Evolutionary conservation across 2,797 vertebrate genomes (phyloP).

Genomic region (Thripadectes ignobilis): DNA sequence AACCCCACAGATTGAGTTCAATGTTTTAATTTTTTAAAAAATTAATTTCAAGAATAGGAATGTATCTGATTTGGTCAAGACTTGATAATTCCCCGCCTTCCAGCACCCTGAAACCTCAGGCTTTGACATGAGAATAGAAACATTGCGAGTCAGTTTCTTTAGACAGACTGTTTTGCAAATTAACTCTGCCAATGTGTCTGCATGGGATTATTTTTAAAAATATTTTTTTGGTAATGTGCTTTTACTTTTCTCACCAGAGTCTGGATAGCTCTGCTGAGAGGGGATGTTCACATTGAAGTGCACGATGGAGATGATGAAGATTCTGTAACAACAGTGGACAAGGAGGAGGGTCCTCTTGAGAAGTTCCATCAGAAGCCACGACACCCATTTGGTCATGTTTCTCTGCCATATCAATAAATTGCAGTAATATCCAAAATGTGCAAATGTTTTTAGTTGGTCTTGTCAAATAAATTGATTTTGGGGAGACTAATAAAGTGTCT

Average conservation of each 20-base stretch:
- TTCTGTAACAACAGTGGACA: background rate
- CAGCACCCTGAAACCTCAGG: background rate
- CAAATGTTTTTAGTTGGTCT: background rate
- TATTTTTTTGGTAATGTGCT: background rate
- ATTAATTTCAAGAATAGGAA: background rate
- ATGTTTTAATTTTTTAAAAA: background rate
- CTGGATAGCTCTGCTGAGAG: background rate
- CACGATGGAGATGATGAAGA: accelerated
- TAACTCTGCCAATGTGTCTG: background rate
- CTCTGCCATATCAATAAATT: background rate
- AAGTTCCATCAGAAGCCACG: background rate
- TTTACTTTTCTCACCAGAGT: background rate
- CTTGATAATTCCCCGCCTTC: background rate
- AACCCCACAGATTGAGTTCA: too few relatives aligned
- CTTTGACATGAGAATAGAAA: background rate
- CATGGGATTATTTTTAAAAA: background rate
- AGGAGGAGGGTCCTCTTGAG: background rate
- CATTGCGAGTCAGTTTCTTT: background rate
- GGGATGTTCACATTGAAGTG: background rate
- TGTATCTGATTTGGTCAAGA: background rate
- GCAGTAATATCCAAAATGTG: background rate
- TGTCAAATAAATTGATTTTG: background rate
- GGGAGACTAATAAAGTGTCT: background rate
- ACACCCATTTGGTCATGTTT: background rate
- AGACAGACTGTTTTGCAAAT: background rate